Evolutionary conservation across 2,888 invertebrate genomes (phyloP).

Genomic region (Matsumyia berberina): DNA sequence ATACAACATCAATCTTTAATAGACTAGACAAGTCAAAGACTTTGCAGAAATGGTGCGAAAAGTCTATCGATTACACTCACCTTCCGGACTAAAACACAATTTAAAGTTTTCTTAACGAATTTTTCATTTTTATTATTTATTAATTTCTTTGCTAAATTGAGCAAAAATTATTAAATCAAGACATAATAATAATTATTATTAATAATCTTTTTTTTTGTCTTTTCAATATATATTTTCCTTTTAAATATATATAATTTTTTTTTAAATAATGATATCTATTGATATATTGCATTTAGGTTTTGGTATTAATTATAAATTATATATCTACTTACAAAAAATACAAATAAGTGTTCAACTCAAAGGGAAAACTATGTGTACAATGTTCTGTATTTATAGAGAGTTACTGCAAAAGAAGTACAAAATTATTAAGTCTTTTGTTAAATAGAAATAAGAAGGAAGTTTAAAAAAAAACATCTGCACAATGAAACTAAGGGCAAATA

Average conservation of each 20-base stretch:
- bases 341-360: constrained; percentile 21
- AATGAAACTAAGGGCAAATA: constrained; percentile 8
- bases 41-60: no score
- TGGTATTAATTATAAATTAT: constrained; percentile 68
- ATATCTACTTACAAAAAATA: constrained; percentile 60
- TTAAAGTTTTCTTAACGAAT: constrained; percentile 82
- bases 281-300: constrained; percentile 75
- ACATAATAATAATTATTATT: constrained; percentile 77
- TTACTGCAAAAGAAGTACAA: constrained; percentile 52
- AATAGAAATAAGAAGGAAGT: background rate
- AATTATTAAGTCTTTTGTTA: constrained; percentile 28
- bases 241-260: constrained; percentile 60
- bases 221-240: constrained; percentile 68
- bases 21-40: no score
- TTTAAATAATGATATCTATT: constrained; percentile 76
- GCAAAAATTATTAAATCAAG: constrained; percentile 82
- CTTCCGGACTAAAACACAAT: constrained; percentile 33
- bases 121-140: constrained; percentile 80
- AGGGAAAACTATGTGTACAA: constrained; percentile 40
- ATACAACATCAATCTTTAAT: no score
- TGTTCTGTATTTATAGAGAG: constrained; percentile 30
- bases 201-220: constrained; percentile 63
- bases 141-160: constrained; percentile 83
- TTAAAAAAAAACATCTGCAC: background rate
- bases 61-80: no score